Evolutionary conservation across 53 echinoderm and acorn worm species (phyloP), one percentile per base, ranked within the genome.

Genomic region (Paelopatides confundens): DNA sequence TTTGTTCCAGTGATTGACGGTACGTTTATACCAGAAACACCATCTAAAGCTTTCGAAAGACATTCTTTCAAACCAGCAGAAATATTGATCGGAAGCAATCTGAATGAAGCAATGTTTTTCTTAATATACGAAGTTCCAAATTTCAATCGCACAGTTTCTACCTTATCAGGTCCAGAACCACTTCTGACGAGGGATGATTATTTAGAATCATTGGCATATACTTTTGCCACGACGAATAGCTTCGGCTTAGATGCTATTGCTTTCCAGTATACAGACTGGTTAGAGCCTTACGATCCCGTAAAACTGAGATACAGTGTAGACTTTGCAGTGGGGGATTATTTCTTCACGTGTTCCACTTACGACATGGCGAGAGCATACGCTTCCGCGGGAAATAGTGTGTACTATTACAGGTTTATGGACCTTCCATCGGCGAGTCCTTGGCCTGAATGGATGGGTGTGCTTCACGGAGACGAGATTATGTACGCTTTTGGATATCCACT

Each of bases 381-480:
- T 21, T 27, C 82, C 2, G 95, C 93, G 1, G 63, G 69, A 36
- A 90, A 93, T 30, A 62, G 68, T 3, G 97, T 97, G 31, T 96
- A 96, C 71, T 82, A 92, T 71, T 99, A 99, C 63, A 71, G 92
- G 10, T 99, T 99, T 51, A 47, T 40, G 21, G 89, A 94, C 70
- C 52, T 96, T 21, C 81, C 94, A 30, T 90, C 91, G 1, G 90
- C 92, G 9, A 88, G 89, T 62, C 99, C 99, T 0, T 98, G 94
- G 94, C 91, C 90, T 12, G 93, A 96, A 14, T 99, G 99, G 99
- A 99, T 98, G 98, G 99, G 99, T 0, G 94, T 96, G 29, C 85
- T 99, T 28, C 99, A 99, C 76, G 99, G 99, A 0, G 99, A 99
- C 65, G 99, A 99, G 68, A 93, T 99, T 11, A 87, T 92, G 29